phyloP scores from a whole-genome alignment of 2,888 invertebrate species.

The Macropis europaea region DNA sequence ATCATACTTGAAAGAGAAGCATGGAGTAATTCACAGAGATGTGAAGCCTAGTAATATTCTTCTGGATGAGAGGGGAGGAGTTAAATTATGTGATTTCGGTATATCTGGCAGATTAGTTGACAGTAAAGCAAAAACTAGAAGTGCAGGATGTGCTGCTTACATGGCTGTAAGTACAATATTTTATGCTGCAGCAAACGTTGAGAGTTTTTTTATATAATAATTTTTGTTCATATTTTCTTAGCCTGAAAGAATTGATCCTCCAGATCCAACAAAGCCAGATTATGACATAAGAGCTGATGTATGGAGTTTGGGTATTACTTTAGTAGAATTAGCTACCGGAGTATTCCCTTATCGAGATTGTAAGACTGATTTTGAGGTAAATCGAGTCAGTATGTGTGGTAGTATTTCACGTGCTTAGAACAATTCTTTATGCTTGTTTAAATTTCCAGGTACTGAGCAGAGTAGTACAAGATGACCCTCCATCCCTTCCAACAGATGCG shows the following conservation, averaged over 20 bases:
- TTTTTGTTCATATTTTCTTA: constrained; percentile 77
- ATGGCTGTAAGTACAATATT: constrained; percentile 90
- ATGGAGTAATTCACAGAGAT: constrained; percentile 98
- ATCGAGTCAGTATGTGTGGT: background rate
- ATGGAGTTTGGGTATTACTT: constrained; percentile 98
- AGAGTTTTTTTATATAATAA: background rate
- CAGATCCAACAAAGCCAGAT: constrained; percentile 94
- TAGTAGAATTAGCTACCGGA: constrained; percentile 98
- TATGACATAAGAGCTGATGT: constrained; percentile 99
- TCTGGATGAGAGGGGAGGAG: constrained; percentile 95
- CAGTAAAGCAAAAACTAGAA: constrained; percentile 98
- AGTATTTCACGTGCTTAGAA: background rate
- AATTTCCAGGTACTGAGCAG: constrained; percentile 79
- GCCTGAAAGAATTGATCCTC: constrained; percentile 98
- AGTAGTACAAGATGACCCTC: constrained; percentile 94
- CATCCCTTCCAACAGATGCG: constrained; percentile 88
- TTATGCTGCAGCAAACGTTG: background rate
- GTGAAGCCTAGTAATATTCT: constrained; percentile 99
- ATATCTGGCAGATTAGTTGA: constrained; percentile 99
- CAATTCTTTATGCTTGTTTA: constrained; percentile 10
- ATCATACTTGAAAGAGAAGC: constrained; percentile 97
- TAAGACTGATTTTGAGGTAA: constrained; percentile 97
- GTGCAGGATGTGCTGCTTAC: constrained; percentile 99
- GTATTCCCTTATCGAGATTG: constrained; percentile 97
- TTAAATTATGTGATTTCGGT: constrained; percentile 99